Conservation (phyloP, 2,113 vertebrate species). For the Prolemur simus region DNA sequence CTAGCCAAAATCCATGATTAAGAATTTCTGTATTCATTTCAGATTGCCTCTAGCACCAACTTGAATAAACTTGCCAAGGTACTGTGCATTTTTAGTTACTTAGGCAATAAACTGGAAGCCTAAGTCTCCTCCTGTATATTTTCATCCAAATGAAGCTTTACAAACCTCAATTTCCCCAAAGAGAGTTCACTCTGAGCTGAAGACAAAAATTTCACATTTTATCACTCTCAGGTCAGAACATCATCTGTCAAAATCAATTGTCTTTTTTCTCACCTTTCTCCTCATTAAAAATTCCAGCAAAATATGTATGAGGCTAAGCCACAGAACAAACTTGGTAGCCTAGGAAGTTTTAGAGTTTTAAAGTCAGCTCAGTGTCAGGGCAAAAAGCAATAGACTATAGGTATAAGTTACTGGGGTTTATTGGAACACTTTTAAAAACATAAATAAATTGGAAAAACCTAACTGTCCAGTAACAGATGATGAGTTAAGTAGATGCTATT, state of each 20-base stretch:
- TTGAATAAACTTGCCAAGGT: slow-evolving; percentile 20
- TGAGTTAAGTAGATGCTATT: background rate
- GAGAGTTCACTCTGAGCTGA: slow-evolving; percentile 4
- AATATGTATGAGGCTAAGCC: slow-evolving; percentile 43
- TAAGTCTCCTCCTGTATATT: slow-evolving; percentile 9
- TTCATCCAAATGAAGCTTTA: slow-evolving; percentile 33
- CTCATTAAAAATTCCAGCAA: slow-evolving; percentile 52
- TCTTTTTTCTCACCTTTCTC: slow-evolving; percentile 40
- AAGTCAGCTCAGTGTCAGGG: background rate
- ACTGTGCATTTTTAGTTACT: slow-evolving; percentile 29
- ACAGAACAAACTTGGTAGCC: background rate
- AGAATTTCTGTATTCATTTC: slow-evolving; percentile 33
- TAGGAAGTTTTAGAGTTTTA: background rate
- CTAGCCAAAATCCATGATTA: background rate
- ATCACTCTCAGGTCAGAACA: slow-evolving; percentile 17
- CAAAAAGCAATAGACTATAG: background rate
- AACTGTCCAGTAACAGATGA: background rate
- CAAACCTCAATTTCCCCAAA: slow-evolving; percentile 38
- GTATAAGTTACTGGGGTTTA: background rate
- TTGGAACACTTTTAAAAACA: background rate
- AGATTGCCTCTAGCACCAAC: slow-evolving; percentile 34
- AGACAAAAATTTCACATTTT: slow-evolving; percentile 41
- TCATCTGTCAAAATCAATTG: slow-evolving; percentile 49
- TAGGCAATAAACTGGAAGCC: background rate
- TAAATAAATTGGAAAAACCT: background rate